Conservation (phyloP, 2,888 invertebrate species). For the Caenorhabditis sp. region DNA sequence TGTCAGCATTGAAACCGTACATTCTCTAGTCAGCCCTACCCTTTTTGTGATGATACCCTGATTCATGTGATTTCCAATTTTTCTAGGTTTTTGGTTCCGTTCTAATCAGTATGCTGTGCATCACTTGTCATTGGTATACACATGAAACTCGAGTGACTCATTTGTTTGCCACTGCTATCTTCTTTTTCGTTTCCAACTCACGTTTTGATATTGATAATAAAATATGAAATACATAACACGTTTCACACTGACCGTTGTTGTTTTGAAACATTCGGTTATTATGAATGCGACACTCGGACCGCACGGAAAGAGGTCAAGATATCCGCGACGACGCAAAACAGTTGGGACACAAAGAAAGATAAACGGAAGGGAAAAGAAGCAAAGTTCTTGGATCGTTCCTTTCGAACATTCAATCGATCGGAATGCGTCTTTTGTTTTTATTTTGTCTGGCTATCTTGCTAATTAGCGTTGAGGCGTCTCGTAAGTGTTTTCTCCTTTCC, state of each 20-base stretch:
- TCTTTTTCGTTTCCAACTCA: constrained; percentile 12
- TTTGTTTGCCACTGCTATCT: constrained; percentile 32
- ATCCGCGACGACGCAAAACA: constrained; percentile 40
- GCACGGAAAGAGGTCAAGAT: constrained; percentile 57
- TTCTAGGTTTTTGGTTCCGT: constrained; percentile 9
- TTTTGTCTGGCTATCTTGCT: constrained; percentile 26
- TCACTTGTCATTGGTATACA: constrained; percentile 21
- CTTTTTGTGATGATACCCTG: constrained; percentile 31
- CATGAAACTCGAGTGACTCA: constrained; percentile 38
- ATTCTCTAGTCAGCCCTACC: constrained; percentile 46
- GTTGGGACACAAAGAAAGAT: constrained; percentile 22
- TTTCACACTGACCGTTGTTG: constrained; percentile 13
- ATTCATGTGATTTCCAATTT: constrained; percentile 16
- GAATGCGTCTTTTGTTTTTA: constrained; percentile 44
- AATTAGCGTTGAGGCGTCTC: constrained; percentile 36
- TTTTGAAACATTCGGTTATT: constrained; percentile 56
- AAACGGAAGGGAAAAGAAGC: constrained; percentile 41
- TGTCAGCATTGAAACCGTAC: constrained; percentile 26
- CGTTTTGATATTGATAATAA: constrained; percentile 20
- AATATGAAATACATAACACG: constrained; percentile 14
- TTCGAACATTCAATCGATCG: constrained; percentile 39
- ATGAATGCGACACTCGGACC: constrained; percentile 20
- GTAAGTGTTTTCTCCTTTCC: constrained; percentile 25
- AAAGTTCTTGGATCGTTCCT: constrained; percentile 51
- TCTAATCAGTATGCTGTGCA: constrained; percentile 26